phyloP scores from a whole-genome alignment of 2,888 invertebrate species.

The Pseudanteris insignis region DNA sequence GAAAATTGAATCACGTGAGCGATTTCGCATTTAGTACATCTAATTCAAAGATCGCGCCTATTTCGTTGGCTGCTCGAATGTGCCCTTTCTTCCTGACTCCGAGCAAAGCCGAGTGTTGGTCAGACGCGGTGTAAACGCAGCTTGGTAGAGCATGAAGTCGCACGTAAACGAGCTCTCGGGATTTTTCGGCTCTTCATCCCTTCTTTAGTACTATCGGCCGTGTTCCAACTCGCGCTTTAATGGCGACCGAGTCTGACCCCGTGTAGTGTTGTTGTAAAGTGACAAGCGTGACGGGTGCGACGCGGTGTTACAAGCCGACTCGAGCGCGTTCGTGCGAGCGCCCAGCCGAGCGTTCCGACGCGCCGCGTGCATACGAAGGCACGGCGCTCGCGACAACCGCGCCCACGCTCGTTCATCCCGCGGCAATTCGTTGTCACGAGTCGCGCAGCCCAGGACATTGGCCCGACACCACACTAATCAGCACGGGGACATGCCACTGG shows the following conservation, averaged over 20 bases:
- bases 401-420: slow-evolving; percentile 26
- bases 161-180: slow-evolving; percentile 48
- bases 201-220: slow-evolving; percentile 25
- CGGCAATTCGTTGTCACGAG: slow-evolving; percentile 12
- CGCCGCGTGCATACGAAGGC: slow-evolving; percentile 3
- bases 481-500: slow-evolving; percentile 27
- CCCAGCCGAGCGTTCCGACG: slow-evolving; percentile 10
- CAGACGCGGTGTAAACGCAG: background rate
- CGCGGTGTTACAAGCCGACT: slow-evolving; percentile 22
- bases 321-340: slow-evolving; percentile 4
- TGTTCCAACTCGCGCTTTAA: slow-evolving; percentile 57
- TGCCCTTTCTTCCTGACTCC: too few species aligned
- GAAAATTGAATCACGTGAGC: too few species aligned
- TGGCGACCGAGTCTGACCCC: slow-evolving; percentile 59
- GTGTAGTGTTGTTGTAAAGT: slow-evolving; percentile 60
- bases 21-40: too few species aligned
- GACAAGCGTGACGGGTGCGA: slow-evolving; percentile 47
- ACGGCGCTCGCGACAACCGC: slow-evolving; percentile 19
- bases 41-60: too few species aligned
- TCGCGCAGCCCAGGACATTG: slow-evolving; percentile 3
- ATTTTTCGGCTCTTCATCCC: slow-evolving; percentile 25
- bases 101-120: too few species aligned
- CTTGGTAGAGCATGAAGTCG: background rate
- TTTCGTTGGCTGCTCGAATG: too few species aligned
- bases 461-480: slow-evolving; percentile 8